Percentiles rank a stretch among this genome's conserved stretches.
Conservation (phyloP, 2,888 invertebrate species). For the Melinopterus prodromus region DNA sequence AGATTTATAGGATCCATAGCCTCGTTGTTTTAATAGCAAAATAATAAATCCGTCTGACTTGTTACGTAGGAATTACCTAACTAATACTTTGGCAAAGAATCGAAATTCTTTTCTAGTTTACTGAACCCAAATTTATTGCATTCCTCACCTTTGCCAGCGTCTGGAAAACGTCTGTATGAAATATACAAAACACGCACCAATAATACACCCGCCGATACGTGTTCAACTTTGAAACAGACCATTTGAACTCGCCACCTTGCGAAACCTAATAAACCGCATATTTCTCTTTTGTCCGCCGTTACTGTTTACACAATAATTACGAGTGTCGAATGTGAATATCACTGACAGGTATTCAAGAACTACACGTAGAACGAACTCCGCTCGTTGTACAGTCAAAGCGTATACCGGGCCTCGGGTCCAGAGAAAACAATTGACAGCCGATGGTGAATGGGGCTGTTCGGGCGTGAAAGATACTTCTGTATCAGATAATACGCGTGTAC, state of each 20-base stretch:
- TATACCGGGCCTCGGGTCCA: slow-evolving; percentile 10
- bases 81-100: background rate
- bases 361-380: background rate
- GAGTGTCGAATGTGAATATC: background rate
- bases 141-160: background rate
- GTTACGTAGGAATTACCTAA: background rate
- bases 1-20: background rate
- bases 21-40: background rate
- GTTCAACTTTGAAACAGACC: slow-evolving; percentile 4
- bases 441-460: slow-evolving; percentile 45
- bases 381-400: background rate
- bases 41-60: background rate
- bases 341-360: slow-evolving; percentile 4
- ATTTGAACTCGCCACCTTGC: background rate
- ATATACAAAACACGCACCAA: background rate
- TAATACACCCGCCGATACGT: background rate
- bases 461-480: slow-evolving; percentile 48
- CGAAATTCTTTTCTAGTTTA: background rate
- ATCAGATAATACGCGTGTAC: slow-evolving; percentile 47
- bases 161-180: background rate
- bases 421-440: slow-evolving; percentile 47
- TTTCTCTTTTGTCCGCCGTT: background rate
- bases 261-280: background rate
- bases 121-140: background rate
- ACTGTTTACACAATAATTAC: slow-evolving; percentile 4